Evolutionary conservation across 1,140 invertebrate species (phyloP).

Genomic region (Ceratina japonica): DNA sequence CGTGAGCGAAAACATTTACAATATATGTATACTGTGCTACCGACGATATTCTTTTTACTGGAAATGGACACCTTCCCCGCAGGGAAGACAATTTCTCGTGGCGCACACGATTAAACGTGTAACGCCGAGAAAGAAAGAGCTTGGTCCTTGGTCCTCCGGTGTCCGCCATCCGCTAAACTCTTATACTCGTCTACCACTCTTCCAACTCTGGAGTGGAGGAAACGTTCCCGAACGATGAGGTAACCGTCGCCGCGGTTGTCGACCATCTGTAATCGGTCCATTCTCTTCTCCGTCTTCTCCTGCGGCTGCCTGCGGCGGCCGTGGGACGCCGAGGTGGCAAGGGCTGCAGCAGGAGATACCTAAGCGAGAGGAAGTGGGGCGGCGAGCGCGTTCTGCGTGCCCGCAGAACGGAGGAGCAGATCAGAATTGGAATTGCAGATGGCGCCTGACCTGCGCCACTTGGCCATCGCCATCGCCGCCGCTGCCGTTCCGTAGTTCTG

Average conservation of each 20-base stretch:
- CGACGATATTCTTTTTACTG: no score
- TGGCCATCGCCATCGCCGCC: constrained; percentile 60
- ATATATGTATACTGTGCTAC: no score
- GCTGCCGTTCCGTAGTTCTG: constrained; percentile 52
- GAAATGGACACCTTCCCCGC: no score
- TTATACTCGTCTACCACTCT: no score
- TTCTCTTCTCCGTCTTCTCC: constrained; percentile 25
- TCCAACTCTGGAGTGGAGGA: neutral
- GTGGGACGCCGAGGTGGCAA: neutral
- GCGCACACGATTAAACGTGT: no score
- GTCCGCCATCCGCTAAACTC: no score
- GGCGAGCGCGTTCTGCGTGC: constrained; percentile 33
- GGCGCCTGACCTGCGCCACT: constrained; percentile 66
- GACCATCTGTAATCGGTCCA: neutral
- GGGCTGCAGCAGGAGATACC: constrained; percentile 31
- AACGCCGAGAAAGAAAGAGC: no score
- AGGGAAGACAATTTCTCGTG: no score
- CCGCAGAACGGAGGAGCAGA: constrained; percentile 33
- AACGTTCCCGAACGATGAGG: neutral
- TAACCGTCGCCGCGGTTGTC: neutral
- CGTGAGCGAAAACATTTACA: no score
- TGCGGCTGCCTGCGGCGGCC: neutral
- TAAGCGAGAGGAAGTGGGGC: constrained; percentile 5
- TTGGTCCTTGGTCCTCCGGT: no score
- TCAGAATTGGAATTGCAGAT: constrained; percentile 72